phyloP scores from a whole-genome alignment of 2,113 vertebrate species.

The Python bivittatus region DNA sequence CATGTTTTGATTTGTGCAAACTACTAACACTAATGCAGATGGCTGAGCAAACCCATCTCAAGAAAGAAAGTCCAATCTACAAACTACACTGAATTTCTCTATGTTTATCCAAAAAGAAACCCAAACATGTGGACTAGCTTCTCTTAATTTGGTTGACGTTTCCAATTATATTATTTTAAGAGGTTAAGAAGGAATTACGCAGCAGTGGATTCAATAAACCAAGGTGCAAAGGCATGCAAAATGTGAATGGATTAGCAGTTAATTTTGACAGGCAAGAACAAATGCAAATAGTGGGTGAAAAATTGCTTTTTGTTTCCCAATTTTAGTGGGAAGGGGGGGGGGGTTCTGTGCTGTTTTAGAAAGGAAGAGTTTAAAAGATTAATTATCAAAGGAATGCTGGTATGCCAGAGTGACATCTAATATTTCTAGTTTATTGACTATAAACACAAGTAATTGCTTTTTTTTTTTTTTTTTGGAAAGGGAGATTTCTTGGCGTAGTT shows the following conservation, averaged over 20 bases:
- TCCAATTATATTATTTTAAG: background rate
- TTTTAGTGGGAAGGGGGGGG: background rate
- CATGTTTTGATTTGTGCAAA: too few relatives aligned
- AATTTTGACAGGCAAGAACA: background rate
- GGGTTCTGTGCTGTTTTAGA: background rate
- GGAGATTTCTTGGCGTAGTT: constrained; percentile 44
- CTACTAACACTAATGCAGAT: too few relatives aligned
- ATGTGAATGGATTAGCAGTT: background rate
- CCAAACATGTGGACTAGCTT: background rate
- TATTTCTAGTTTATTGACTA: constrained; percentile 8
- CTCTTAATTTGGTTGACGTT: background rate
- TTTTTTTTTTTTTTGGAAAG: background rate
- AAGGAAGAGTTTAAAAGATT: constrained; percentile 14
- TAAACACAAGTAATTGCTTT: background rate
- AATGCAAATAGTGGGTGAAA: background rate
- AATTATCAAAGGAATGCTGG: constrained; percentile 7
- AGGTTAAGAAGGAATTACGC: background rate
- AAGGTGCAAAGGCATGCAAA: background rate
- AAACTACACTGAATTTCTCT: too few relatives aligned
- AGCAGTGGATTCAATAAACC: background rate
- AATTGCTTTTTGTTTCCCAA: background rate
- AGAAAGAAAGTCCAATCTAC: too few relatives aligned
- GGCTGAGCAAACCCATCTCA: too few relatives aligned
- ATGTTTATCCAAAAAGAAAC: background rate
- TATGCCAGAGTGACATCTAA: constrained; percentile 13